Conservation (phyloP, 2,113 vertebrate species). For the Cathartes aura region DNA sequence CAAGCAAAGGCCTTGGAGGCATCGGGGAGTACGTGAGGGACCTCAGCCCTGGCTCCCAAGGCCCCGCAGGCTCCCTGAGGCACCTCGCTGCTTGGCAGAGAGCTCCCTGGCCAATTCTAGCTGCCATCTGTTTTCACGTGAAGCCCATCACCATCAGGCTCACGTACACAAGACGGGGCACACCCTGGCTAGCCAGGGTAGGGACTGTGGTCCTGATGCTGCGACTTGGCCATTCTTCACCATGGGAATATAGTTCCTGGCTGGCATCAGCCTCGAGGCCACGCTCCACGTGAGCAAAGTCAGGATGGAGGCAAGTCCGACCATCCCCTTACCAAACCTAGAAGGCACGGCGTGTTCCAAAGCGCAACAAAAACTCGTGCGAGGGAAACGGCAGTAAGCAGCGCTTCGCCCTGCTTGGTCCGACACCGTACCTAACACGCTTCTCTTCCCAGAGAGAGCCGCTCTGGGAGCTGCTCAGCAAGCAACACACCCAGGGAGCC, state of each 20-base stretch:
- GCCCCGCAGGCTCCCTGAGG: not conserved
- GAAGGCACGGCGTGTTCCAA: not conserved
- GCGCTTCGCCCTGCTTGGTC: not conserved
- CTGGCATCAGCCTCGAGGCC: not conserved
- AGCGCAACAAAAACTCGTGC: fast-evolving
- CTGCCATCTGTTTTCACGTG: not conserved
- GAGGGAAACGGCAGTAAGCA: not conserved
- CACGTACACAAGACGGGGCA: not conserved
- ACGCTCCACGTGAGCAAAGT: not conserved
- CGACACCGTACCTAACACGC: fast-evolving
- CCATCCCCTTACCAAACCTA: not conserved
- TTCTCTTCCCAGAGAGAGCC: not conserved
- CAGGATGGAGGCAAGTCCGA: not conserved
- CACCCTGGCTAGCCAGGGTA: not conserved
- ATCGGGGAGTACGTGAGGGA: no score
- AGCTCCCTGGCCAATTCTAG: not conserved
- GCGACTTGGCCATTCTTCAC: not conserved
- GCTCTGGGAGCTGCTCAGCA: not conserved
- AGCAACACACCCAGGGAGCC: fast-evolving
- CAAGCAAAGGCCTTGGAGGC: not conserved
- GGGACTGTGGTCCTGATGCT: not conserved
- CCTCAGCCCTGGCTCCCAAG: not conserved
- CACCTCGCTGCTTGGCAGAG: not conserved
- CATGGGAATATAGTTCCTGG: not conserved
- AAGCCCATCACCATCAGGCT: not conserved